Conservation (phyloP, 2,797 vertebrate genomes). For the Graptemys geographica region DNA sequence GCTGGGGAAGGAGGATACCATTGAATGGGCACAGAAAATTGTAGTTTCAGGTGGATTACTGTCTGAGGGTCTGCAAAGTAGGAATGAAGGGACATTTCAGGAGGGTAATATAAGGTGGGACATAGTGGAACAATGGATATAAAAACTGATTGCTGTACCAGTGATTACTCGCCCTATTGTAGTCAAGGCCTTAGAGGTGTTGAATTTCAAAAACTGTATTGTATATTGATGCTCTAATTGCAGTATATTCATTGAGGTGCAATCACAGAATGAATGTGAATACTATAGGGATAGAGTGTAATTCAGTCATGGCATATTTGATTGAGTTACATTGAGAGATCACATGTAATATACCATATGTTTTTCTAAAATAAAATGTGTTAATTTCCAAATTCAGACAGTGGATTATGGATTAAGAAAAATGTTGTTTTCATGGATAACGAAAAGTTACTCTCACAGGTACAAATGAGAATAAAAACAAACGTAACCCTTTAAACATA, state of each 20-base stretch:
- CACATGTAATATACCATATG: neutral
- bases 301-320: neutral
- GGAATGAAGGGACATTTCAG: slow-evolving; percentile 25
- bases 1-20: neutral
- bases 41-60: neutral
- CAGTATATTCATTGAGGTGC: neutral
- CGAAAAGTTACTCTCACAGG: no score
- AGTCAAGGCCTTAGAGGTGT: slow-evolving; percentile 24
- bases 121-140: slow-evolving; percentile 24
- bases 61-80: neutral
- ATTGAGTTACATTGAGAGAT: slow-evolving; percentile 27
- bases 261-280: neutral
- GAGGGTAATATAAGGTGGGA: neutral
- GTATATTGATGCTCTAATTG: slow-evolving; percentile 40
- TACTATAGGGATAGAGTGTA: neutral
- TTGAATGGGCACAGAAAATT: neutral
- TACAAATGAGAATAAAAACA: no score
- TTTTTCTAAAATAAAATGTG: neutral
- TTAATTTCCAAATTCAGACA: neutral
- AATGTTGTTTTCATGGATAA: neutral
- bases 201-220: slow-evolving; percentile 21
- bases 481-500: no score
- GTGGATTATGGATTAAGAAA: slow-evolving; percentile 19
- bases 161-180: neutral
- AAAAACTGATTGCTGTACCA: slow-evolving; percentile 61